Evolutionary conservation across 2,888 invertebrate species (phyloP), one percentile per base, ranked within the genome.

Genomic region (Allolobophora icterica): DNA sequence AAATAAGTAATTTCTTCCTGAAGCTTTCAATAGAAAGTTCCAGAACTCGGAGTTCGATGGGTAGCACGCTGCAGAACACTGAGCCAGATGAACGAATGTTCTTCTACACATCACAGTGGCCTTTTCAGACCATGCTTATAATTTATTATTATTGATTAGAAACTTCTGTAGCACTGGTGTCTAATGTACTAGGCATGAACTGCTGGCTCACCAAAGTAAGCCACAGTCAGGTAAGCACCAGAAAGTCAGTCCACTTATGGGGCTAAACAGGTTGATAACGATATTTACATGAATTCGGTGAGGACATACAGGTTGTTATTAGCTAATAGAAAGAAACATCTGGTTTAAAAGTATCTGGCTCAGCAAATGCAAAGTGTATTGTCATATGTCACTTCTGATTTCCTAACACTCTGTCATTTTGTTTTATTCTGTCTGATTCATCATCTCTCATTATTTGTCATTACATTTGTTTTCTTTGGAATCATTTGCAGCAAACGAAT

Each of bases 401-500:
- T 24, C 58, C 24, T 58, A 24, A 30, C 5, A 4, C 24, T 30
- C 58, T 58, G 30, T 58, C 30, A 58, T 58, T 58, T 58, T 58
- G 17, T 58, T 5, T 58, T 30, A 58, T 58, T 58, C 30, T 58
- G 24, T 58, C 58, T 58, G 58, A 6, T 3, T 24, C 58, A 58
- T 30, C 3, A 45, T 45, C 45, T 19, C 45, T 52, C 52, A 6
- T 30, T 2, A 45, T 45, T 11, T 30, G 3, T 58, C 30, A 58
- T 30, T 58, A 30, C 4, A 13, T 58, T 58, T 58, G 24, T 24
- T 58, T 58, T 58, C 58, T 30, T 58, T 58, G 6, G 24, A 58
- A 30, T 58, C 30, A 58, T 30, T 58, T 58, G 58, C 30, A 93
- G 93, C 58, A 89, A 33, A 90, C 91, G 84, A 94, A 93, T 89